Evolutionary conservation across 92 coral and sea anemone genomes (phyloP), one percentile per base, ranked within the genome.

Genomic region (Diadumene lineata): DNA sequence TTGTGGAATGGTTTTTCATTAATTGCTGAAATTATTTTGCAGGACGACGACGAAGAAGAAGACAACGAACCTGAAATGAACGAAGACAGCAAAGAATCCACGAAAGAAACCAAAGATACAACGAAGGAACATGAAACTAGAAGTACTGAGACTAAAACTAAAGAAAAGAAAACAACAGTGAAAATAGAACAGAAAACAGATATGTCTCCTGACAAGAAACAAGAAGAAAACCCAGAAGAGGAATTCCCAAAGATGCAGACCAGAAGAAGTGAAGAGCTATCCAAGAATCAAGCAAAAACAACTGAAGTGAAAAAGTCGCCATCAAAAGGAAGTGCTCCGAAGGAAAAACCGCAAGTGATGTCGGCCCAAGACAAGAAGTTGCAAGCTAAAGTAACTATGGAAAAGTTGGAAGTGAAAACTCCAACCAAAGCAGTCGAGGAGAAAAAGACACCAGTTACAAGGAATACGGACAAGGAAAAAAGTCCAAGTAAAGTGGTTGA

Each of bases 31-130:
- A 19, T 70, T n/a, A 18, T 70, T 46, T 24, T 15, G 11, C 25
- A 70, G 75, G 75, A 69, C 24, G 50, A 53, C 6, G 58, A 53
- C 58, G 58, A 77, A 0, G 79, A 66, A 23, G 73, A 50, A 28
- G 83, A 70, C 19, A 72, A 58, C 18, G 55, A 69, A 56, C 31
- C 56, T 2, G 60, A 43, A 25, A n/a, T 1, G 73, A 68, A 34
- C 31, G 26, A 34, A 1, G 73, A 68, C 56, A 24, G 10, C 30
- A 29, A 34, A 23, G 73, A 68, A 17, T 18, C 73, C 0, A 1
- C 50, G 1, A 65, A 25, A 38, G 34, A 66, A 73, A 69, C 31
- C 15, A 66, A 73, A 56, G 34, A 66, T 33, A 24, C 63, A 0
- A 32, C 24, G 0, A 17, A 32, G 50, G 43, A 65, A 50, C 56